phyloP scores from a whole-genome alignment of 2,888 invertebrate species.

The Amphipyra tragopoginis region DNA sequence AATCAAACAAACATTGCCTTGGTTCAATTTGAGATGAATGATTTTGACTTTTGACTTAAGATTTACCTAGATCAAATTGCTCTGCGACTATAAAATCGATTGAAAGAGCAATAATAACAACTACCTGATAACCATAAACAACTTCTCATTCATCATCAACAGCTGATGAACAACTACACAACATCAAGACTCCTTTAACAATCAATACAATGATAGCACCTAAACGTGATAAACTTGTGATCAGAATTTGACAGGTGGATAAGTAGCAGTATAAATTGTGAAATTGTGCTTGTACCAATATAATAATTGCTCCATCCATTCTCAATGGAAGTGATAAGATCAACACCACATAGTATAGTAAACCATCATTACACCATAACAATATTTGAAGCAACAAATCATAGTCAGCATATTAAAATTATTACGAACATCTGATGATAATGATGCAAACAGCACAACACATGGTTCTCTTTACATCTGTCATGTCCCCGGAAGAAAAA shows the following conservation, averaged over 20 bases:
- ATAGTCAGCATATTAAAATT: slow-evolving; percentile 21
- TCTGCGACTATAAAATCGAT: slow-evolving; percentile 15
- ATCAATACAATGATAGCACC: not conserved
- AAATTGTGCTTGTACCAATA: not conserved
- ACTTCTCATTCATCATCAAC: slow-evolving; percentile 26
- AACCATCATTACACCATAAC: slow-evolving; percentile 15
- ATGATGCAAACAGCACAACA: slow-evolving; percentile 35
- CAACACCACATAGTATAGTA: slow-evolving; percentile 14
- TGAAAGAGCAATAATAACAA: slow-evolving; percentile 18
- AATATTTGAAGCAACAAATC: not conserved
- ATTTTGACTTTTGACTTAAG: slow-evolving; percentile 31
- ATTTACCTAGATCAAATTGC: slow-evolving; percentile 29
- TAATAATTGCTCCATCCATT: not conserved
- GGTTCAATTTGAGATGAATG: slow-evolving; percentile 13
- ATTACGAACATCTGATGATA: slow-evolving; percentile 38
- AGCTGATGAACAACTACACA: slow-evolving; percentile 2
- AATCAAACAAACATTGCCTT: slow-evolving; percentile 49
- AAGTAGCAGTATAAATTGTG: too few relatives aligned
- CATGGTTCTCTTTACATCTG: slow-evolving; percentile 13
- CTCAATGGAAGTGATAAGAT: not conserved
- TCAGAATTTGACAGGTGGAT: not conserved
- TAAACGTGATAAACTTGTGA: not conserved
- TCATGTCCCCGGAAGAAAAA: slow-evolving; percentile 5
- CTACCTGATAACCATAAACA: slow-evolving; percentile 13
- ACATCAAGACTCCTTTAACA: not conserved